Percentiles rank a stretch among this genome's conserved stretches.
These are phyloP conservation scores for Ptiloglossa arizonensis DNA, from an alignment of 1,140 invertebrate species.

Conservation along the genomic window DNA sequence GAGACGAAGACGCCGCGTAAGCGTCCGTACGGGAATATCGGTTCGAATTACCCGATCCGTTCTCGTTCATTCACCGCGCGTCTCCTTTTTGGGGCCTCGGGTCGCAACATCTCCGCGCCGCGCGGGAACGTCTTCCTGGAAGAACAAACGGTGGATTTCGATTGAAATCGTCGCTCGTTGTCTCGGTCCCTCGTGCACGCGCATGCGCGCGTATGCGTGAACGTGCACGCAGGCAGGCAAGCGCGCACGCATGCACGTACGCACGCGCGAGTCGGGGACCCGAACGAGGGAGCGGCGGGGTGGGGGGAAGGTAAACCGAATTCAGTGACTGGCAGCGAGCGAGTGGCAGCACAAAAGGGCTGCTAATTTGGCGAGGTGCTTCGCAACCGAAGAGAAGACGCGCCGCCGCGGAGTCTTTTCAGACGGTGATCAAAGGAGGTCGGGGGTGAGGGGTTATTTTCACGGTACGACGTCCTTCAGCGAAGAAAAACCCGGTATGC, in stretches of 20 bases:
- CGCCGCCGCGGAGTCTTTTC: slow-evolving; percentile 22
- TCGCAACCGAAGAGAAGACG: slow-evolving; percentile 24
- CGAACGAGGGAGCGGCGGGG: background rate
- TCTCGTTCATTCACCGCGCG: background rate
- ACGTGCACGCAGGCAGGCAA: no score
- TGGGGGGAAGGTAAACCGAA: slow-evolving; percentile 59
- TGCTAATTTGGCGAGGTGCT: slow-evolving; percentile 62
- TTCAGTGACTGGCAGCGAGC: slow-evolving; percentile 60
- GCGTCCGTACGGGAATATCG: slow-evolving; percentile 22
- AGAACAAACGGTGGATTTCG: slow-evolving; percentile 45
- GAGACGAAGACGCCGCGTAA: slow-evolving; percentile 4
- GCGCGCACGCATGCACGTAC: background rate
- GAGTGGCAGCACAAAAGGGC: slow-evolving; percentile 67
- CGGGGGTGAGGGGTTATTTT: slow-evolving; percentile 29
- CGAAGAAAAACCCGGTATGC: slow-evolving; percentile 47
- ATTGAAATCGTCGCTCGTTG: slow-evolving; percentile 48
- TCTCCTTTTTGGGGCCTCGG: background rate
- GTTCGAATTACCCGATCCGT: slow-evolving; percentile 33
- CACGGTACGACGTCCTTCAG: no score
- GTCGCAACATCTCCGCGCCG: slow-evolving; percentile 4
- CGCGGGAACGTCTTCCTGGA: slow-evolving; percentile 46
- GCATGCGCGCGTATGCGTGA: no score
- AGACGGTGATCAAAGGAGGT: slow-evolving; percentile 48
- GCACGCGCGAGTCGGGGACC: background rate
- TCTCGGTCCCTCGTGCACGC: no score